Percentiles rank a stretch among this genome's conserved stretches.
Evolutionary conservation across 2,113 vertebrate species (phyloP).

Genomic region (Pachypanchax playfairii): DNA sequence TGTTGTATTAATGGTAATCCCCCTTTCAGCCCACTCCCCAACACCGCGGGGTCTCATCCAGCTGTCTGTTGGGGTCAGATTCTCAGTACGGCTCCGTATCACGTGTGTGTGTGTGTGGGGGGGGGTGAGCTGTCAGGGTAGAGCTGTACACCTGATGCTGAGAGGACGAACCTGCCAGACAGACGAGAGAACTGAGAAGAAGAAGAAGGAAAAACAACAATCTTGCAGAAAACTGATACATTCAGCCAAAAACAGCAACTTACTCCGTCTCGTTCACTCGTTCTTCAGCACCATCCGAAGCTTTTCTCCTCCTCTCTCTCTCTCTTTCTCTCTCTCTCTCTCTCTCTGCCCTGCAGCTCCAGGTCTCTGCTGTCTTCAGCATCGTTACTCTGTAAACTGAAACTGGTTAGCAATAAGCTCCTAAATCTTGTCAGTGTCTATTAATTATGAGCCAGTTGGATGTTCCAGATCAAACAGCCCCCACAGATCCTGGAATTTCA

Average conservation of each 20-base stretch:
- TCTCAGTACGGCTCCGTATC: conserved; percentile 69
- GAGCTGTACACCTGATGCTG: conserved; percentile 47
- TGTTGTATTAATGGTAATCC: conserved; percentile 56
- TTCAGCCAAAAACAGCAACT: conserved; percentile 46
- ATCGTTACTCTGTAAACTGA: conserved; percentile 69
- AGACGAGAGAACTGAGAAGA: conserved; percentile 14
- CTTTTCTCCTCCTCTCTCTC: not conserved
- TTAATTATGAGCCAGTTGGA: conserved; percentile 79
- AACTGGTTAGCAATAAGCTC: conserved; percentile 73
- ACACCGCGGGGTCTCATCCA: conserved; percentile 59
- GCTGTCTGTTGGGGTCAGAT: conserved; percentile 77
- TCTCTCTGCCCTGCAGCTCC: conserved; percentile 38
- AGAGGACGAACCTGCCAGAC: conserved; percentile 26
- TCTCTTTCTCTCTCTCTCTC: not conserved
- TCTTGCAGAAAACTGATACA: conserved; percentile 52
- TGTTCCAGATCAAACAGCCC: conserved; percentile 78
- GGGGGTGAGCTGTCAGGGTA: conserved; percentile 26
- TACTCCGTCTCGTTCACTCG: conserved; percentile 26
- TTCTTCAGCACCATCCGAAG: conserved; percentile 19
- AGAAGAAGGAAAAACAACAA: conserved; percentile 32
- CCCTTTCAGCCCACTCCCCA: not conserved
- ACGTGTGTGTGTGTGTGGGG: not conserved
- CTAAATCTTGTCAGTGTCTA: conserved; percentile 81
- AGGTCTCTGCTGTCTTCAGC: conserved; percentile 38
- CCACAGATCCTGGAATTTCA: conserved; percentile 71